These are phyloP conservation scores for Oxyura jamaicensis DNA, from an alignment of 2,113 vertebrate genomes.

Conservation along the genomic window DNA sequence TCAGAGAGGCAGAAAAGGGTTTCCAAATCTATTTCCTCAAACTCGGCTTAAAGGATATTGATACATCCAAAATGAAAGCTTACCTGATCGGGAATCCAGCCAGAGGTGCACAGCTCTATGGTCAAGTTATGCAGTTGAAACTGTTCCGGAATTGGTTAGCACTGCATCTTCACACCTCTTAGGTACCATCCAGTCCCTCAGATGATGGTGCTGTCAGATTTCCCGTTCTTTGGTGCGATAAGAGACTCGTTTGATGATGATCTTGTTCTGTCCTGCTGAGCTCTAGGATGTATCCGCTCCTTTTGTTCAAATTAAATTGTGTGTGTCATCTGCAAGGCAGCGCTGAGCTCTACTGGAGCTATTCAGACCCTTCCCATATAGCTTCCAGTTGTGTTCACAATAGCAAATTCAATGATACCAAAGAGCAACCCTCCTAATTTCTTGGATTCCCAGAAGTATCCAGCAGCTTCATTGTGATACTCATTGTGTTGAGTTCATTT, in stretches of 20 bases:
- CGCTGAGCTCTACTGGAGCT: background rate
- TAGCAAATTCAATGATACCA: conserved; percentile 13
- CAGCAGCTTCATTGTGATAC: conserved; percentile 46
- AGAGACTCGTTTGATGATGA: background rate
- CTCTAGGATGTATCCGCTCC: background rate
- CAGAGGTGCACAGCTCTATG: background rate
- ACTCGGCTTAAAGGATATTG: background rate
- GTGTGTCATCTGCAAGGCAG: background rate
- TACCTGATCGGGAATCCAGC: background rate
- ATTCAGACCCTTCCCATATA: conserved; percentile 31
- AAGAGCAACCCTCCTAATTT: conserved; percentile 21
- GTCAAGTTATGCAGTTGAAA: background rate
- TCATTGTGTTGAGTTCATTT: conserved; percentile 33
- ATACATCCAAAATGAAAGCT: background rate
- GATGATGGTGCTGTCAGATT: background rate
- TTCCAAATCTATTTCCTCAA: background rate
- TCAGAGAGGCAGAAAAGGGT: background rate
- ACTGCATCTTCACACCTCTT: background rate
- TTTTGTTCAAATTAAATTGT: conserved; percentile 20
- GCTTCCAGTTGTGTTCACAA: conserved; percentile 57
- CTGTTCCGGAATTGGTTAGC: background rate
- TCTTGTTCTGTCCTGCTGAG: background rate
- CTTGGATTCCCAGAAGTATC: conserved; percentile 29
- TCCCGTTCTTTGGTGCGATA: background rate
- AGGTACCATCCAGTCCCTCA: background rate